phyloP scores from a whole-genome alignment of 2,797 vertebrate species.

The Danio albolineatus region DNA sequence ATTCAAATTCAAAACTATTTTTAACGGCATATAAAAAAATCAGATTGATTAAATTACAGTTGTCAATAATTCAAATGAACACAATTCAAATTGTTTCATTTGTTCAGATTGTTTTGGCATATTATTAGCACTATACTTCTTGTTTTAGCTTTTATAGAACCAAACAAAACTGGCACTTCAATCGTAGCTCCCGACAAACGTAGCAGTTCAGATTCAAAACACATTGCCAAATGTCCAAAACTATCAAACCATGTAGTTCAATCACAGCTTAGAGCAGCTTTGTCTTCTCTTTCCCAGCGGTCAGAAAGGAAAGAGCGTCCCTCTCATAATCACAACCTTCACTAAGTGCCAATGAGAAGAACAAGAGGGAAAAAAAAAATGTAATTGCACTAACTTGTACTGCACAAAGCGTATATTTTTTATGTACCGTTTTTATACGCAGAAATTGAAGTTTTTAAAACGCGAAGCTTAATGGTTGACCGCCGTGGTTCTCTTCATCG shows the following conservation, averaged over 20 bases:
- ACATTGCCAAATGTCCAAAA: constrained; percentile 15
- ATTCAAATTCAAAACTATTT: too few relatives aligned
- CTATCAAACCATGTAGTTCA: constrained; percentile 59
- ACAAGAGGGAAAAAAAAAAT: constrained; percentile 68
- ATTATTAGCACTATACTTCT: too few relatives aligned
- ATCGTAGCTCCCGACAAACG: constrained; percentile 4
- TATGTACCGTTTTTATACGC: constrained; percentile 78
- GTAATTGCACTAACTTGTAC: constrained; percentile 84
- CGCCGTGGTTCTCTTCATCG: constrained; percentile 67
- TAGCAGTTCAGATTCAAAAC: constrained; percentile 16
- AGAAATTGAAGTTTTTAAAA: constrained; percentile 70
- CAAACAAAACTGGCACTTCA: constrained; percentile 4
- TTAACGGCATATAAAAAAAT: too few relatives aligned
- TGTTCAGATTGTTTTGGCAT: too few relatives aligned
- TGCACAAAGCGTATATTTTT: constrained; percentile 80
- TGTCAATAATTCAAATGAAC: too few relatives aligned
- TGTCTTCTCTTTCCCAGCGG: constrained; percentile 32
- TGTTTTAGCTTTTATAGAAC: background rate
- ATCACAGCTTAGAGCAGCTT: constrained; percentile 69
- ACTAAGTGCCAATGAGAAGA: constrained; percentile 86
- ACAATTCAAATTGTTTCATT: too few relatives aligned
- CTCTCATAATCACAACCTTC: constrained; percentile 74
- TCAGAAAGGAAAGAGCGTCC: constrained; percentile 54
- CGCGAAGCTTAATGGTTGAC: constrained; percentile 61
- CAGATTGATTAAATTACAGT: too few relatives aligned